Evolutionary conservation across 2,797 vertebrate species (phyloP), one percentile per base, ranked within the genome.

Genomic region (Cossypha caffra): DNA sequence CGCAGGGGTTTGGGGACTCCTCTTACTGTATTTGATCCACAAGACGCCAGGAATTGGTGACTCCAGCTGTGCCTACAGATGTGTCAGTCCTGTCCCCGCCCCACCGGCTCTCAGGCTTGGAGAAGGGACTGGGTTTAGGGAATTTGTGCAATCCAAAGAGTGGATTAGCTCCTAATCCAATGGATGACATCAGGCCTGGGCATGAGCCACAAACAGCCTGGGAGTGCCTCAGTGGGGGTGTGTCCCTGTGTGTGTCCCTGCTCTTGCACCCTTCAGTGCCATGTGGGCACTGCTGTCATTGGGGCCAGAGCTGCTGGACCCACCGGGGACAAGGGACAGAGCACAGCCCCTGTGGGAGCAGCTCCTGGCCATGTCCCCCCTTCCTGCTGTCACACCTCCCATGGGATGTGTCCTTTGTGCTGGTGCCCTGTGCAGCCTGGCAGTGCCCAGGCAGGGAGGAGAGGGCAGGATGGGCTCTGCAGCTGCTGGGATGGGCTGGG

Each of bases 1-100:
- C 1, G 0, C 0, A 0, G 35, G n/a, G 16, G 12, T 3, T 31
- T 10, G 14, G 61, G 51, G 58, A 28, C 35, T 79, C 42, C 67
- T 51, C 0, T 51, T n/a, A 6, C 66, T 48, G 5, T 35, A 8
- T 47, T n/a, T 51, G 63, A 52, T 13, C 26, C 1, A 0, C 17
- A 7, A 14, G 48, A 16, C 33, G 48, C 71, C 74, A 42, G 80
- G 90, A 43, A 33, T 38, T 16, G 0, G 52, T 17, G 63, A 8
- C 1, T 1, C 88, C 88, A 94, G 93, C 72, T 90, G 93, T 72
- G 79, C 76, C 40, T n/a, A 7, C 79, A 81, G 84, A 63, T 86
- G 89, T 59, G 84, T 23, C 64, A 1, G 51, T 16, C 31, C 66
- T 40, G 16, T 37, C n/a, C 58, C 33, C 9, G 2, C 64, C 88